Conservation (phyloP, 35 echinoderm and acorn worm species). For the Amphiura filiformis region DNA sequence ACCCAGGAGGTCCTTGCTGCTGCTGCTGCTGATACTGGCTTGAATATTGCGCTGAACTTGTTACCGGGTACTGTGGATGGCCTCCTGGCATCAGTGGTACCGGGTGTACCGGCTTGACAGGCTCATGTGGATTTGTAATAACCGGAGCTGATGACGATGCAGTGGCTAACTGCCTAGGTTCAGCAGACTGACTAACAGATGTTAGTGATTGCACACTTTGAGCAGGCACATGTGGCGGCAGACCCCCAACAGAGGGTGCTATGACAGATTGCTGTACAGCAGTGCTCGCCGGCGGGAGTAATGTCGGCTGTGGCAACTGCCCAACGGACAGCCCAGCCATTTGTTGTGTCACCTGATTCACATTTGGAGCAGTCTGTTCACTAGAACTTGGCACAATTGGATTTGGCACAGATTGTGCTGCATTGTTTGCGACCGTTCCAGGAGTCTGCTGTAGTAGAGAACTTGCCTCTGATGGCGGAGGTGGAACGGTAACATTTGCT, state of each 20-base stretch:
- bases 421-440: background rate
- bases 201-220: background rate
- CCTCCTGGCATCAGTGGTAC: background rate
- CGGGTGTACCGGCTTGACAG: background rate
- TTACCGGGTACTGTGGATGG: background rate
- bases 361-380: background rate
- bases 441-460: conserved; percentile 17
- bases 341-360: background rate
- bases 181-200: background rate
- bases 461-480: conserved; percentile 26
- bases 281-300: background rate
- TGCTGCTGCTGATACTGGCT: conserved; percentile 4
- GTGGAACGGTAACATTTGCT: conserved; percentile 38
- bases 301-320: conserved; percentile 17
- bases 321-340: background rate
- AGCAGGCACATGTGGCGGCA: background rate
- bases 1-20: background rate
- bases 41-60: background rate
- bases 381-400: conserved; percentile 15
- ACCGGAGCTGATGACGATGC: background rate
- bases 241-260: background rate
- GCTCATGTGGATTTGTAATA: background rate
- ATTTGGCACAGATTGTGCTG: conserved; percentile 9
- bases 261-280: background rate
- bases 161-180: background rate